Evolutionary conservation across 2,888 invertebrate species (phyloP), one percentile per base, ranked within the genome.

Genomic region (Apoderus coryli): DNA sequence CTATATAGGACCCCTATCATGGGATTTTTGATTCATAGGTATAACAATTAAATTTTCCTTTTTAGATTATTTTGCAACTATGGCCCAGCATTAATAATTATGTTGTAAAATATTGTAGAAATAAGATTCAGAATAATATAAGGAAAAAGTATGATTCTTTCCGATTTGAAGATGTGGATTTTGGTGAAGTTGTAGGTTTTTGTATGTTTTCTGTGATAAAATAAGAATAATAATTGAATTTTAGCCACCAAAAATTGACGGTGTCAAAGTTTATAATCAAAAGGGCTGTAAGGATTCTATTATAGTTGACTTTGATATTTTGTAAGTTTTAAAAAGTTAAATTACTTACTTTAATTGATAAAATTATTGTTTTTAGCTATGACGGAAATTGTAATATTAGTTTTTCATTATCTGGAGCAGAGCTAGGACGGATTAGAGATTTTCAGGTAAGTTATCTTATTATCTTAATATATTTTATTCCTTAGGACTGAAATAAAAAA

Each of bases 301-400:
- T 45, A 85, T 95, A 47, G 77, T 96, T 72, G 95, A 96, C 57
- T 65, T 92, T 47, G 93, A 95, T 61, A 62, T 95, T 32, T 81
- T 86, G 78, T 85, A 57, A 72, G 79, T 70, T 33, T 14, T 14
- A 15, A 27, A 16, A 22, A 10, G 10, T n/a, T 25, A 14, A 10
- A 32, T 14, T 14, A 19, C 2, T 27, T 23, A 4, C 5, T n/a
- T 6, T 26, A 13, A 4, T 6, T 31, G 6, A 26, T 22, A 29
- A 2, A 16, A 4, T 7, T 14, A 29, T n/a, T n/a, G 36, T 32
- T 62, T 64, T 26, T 58, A 85, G 85, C 49, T 93, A 93, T 58
- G 88, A 89, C 42, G 92, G 95, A 24, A 92, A 96, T 57, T 89
- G 90, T 53, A 85, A 92, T 54, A 86, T 96, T 43, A 79, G 85